These are phyloP conservation scores for Cotesia congregata DNA, from an alignment of 2,888 invertebrate species.

Conservation along the genomic window DNA sequence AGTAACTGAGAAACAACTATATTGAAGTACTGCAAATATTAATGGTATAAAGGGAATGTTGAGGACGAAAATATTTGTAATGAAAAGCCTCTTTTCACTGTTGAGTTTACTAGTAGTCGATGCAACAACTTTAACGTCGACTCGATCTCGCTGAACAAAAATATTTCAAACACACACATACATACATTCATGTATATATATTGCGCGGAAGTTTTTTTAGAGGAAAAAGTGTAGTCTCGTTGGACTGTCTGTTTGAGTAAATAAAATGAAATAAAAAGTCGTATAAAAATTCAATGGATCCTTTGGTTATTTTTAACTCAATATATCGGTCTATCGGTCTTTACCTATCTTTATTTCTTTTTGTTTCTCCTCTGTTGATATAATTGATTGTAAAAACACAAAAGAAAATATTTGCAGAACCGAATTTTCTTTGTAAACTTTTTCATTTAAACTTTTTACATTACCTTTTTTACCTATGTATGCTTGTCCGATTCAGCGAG, in stretches of 20 bases:
- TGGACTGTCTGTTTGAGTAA: slow-evolving; percentile 9
- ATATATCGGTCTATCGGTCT: slow-evolving; percentile 27
- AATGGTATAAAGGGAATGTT: neutral
- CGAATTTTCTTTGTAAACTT: slow-evolving; percentile 43
- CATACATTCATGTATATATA: slow-evolving; percentile 11
- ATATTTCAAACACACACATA: slow-evolving; percentile 10
- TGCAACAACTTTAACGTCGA: neutral
- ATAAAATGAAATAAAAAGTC: slow-evolving; percentile 22
- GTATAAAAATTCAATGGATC: slow-evolving; percentile 37
- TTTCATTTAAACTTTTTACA: slow-evolving; percentile 48
- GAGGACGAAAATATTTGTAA: slow-evolving; percentile 18
- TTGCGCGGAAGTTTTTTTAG: neutral
- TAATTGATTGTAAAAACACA: slow-evolving; percentile 19
- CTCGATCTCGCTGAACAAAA: slow-evolving; percentile 12
- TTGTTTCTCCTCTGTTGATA: neutral
- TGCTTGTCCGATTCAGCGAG: neutral
- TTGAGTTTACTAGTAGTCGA: slow-evolving; percentile 9
- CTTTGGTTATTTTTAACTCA: slow-evolving; percentile 39
- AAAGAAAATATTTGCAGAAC: slow-evolving; percentile 9
- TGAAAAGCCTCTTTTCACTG: slow-evolving; percentile 31
- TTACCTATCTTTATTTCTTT: slow-evolving; percentile 1
- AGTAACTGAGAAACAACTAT: neutral
- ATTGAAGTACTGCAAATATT: neutral
- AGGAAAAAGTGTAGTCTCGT: neutral
- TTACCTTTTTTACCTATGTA: slow-evolving; percentile 35